phyloP scores from a whole-genome alignment of 2,113 vertebrate species.

The Thermophis baileyi region DNA sequence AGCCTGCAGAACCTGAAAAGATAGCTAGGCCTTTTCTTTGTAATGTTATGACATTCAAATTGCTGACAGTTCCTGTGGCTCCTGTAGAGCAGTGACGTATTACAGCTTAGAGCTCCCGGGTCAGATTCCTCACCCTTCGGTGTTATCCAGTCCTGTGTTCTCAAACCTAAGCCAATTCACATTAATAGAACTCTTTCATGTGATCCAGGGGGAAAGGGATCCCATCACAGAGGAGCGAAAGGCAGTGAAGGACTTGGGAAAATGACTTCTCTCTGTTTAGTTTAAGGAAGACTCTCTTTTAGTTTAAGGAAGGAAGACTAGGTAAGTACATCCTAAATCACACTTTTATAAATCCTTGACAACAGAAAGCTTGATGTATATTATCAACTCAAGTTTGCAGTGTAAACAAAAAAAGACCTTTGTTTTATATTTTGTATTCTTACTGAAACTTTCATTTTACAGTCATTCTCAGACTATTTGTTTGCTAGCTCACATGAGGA shows the following conservation, averaged over 20 bases:
- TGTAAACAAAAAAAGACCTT: constrained; percentile 12
- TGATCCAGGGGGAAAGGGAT: constrained; percentile 66
- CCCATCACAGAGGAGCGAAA: constrained; percentile 49
- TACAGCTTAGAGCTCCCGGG: constrained; percentile 59
- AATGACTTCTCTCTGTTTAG: constrained; percentile 31
- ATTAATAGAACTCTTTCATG: constrained; percentile 81
- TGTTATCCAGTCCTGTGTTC: constrained; percentile 67
- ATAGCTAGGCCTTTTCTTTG: not conserved
- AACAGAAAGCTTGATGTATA: constrained; percentile 41
- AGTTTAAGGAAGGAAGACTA: constrained; percentile 41
- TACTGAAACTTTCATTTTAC: not conserved
- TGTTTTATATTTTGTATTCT: constrained; percentile 11
- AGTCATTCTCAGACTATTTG: constrained; percentile 33
- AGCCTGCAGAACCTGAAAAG: not conserved
- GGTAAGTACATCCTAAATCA: constrained; percentile 62
- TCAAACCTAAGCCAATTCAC: constrained; percentile 73
- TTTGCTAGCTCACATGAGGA: constrained; percentile 29
- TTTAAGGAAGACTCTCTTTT: constrained; percentile 19
- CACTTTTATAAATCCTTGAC: constrained; percentile 30
- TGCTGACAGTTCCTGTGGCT: constrained; percentile 62
- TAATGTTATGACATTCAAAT: constrained; percentile 43
- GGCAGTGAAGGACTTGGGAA: constrained; percentile 56
- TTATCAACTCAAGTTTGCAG: constrained; percentile 33
- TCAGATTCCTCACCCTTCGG: constrained; percentile 69
- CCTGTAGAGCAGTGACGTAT: constrained; percentile 62